Base-by-base conservation (phyloP, 2,797 vertebrate genomes). In the Sylvilagus floridanus region DNA sequence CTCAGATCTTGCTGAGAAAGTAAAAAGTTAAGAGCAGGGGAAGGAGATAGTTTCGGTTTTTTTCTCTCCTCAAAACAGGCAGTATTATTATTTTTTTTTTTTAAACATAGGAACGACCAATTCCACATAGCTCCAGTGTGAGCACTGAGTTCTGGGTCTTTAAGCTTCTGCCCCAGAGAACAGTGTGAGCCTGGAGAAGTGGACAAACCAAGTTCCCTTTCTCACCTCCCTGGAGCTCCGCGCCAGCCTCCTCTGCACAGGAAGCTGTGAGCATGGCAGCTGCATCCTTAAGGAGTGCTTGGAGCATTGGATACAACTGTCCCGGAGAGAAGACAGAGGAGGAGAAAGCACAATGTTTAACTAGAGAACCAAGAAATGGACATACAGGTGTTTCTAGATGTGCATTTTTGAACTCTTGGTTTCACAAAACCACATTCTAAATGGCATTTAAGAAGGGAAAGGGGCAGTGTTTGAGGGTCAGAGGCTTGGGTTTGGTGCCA, bases 41-140 rank as follows among this genome's bases (percentile, higher is more conserved):
- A 16, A 92, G 21, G 63, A 73, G 66, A 83, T 73, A 28, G 37
- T 87, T 90, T 93, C 75, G 19, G 54, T 60, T 85, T 91, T 65
- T 63, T 65, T 63, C 72, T 68, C 77, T 84, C 54, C 62, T 90
- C 37, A 32, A 71, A 88, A 88, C 14, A 63, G 52, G 7, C 32
- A 68, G 42, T 50, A 32, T 50, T 90, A 35, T 54, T 35, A 2
- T 35, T 35, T 35, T 35, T 35, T 35, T 35, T 35, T 35, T 35
- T 35, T 2, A 35, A 35, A 35, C 17, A 57, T 11, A 37, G 60
- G 50, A 50, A 52, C 21, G 35, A 50, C 7, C 63, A 86, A 28
- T 11, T 84, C 68, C 65, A 26, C 30, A 47, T 4, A 35, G 50
- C 2, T 77, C 37, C 37, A 3, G 7, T 52, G 14, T 91, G 37